phyloP scores from a whole-genome alignment of 2,797 vertebrate species.

The Pseudomugil gertrudae region DNA sequence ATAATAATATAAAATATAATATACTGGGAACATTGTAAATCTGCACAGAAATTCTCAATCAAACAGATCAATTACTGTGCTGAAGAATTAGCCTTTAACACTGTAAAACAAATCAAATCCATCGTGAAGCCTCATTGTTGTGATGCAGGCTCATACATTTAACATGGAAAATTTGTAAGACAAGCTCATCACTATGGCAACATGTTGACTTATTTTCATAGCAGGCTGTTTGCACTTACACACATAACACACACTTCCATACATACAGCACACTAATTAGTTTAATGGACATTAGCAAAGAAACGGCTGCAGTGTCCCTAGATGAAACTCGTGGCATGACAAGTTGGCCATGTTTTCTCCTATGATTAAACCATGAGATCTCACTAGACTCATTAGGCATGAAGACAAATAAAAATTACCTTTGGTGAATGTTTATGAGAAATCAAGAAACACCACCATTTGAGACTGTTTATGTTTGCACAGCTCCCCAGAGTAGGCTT shows the following conservation, averaged over 20 bases:
- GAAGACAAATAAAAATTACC: constrained; percentile 14
- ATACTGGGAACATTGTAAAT: background rate
- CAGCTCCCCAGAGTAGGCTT: background rate
- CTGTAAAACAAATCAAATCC: background rate
- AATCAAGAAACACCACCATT: background rate
- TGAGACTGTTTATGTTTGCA: background rate
- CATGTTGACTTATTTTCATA: constrained; percentile 27
- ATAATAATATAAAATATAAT: background rate
- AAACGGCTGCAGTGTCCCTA: constrained; percentile 5
- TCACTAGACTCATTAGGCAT: constrained; percentile 18
- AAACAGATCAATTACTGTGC: background rate
- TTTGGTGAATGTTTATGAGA: constrained; percentile 16
- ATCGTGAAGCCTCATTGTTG: too few species aligned
- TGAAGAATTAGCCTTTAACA: background rate
- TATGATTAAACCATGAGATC: constrained; percentile 11
- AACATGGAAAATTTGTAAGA: constrained; percentile 11
- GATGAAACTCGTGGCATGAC: constrained; percentile 24
- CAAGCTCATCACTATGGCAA: constrained; percentile 32
- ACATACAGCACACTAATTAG: constrained; percentile 40
- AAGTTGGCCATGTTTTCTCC: constrained; percentile 20
- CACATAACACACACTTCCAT: too few species aligned
- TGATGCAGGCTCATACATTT: too few species aligned
- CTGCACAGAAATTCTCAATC: background rate
- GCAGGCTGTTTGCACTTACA: constrained; percentile 7
- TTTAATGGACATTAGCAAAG: constrained; percentile 49